Evolutionary conservation across 2,888 invertebrate species (phyloP).

Genomic region (Neoitamus cyanurus): DNA sequence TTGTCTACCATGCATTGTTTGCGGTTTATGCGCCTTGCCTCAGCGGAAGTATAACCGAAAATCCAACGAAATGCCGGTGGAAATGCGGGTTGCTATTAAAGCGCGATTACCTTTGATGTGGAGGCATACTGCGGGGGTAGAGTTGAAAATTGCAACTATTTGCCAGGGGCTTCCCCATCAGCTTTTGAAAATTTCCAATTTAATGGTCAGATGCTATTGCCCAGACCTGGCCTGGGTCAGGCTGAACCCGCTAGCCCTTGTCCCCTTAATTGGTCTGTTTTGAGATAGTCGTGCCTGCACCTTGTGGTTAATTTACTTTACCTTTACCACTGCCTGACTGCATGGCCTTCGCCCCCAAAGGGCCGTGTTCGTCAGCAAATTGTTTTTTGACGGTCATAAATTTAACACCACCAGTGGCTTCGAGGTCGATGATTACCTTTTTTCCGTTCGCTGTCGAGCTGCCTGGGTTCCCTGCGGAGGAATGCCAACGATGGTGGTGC

Average conservation of each 20-base stretch:
- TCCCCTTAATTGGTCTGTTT: neutral
- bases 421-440: neutral
- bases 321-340: neutral
- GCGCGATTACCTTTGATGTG: neutral
- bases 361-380: neutral
- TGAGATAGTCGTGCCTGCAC: neutral
- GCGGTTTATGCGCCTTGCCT: neutral
- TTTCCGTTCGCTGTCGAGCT: neutral
- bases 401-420: neutral
- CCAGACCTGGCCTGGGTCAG: neutral
- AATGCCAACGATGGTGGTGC: neutral
- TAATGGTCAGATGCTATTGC: neutral
- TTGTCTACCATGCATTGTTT: neutral
- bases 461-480: neutral
- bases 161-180: neutral
- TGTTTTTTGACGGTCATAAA: neutral
- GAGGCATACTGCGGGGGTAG: neutral
- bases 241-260: neutral
- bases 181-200: neutral
- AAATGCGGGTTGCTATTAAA: neutral
- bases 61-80: neutral
- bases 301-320: neutral
- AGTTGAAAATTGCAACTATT: neutral
- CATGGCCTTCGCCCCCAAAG: neutral
- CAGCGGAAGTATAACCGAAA: neutral